Evolutionary conservation across 2,888 invertebrate species (phyloP), one percentile per base, ranked within the genome.

Genomic region (Clanis bilineata): DNA sequence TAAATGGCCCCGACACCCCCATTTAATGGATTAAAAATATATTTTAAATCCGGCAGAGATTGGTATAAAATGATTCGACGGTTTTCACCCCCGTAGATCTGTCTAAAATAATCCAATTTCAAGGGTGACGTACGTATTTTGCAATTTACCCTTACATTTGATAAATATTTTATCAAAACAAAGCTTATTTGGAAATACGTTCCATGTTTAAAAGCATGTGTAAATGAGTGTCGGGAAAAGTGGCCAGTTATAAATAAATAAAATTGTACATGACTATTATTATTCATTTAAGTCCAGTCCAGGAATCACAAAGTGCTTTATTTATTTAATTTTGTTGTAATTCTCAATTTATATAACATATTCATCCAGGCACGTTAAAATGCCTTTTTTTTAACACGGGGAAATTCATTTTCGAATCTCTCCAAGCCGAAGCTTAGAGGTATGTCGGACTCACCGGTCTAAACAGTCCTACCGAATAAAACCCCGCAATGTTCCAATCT

Each of bases 61-160:
- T 86, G 79, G 76, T 69, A 66, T 65, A 65, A 71, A 80, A 76
- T 88, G 87, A 88, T 80, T 82, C 68, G 69, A 76, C 85, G 65
- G 65, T 82, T 86, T 86, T 71, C 67, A 73, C 76, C 80, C 80
- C 67, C 18, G 32, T 21, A 43, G 44, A 45, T 45, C 56, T 45
- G 59, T 59, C 59, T 44, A 45, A 45, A 56, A 56, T 56, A 59
- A 59, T 59, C 56, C 45, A 56, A 59, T 59, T 45, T 45, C 59
- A 12, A 54, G 47, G 56, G 62, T 65, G 65, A 65, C 60, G 51
- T 65, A 65, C 58, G 65, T 39, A 23, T 41, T 58, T 51, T 28
- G 51, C 60, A 65, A 67, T 58, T 38, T 51, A 58, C 38, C 51
- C 36, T 25, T 51, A 58, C 45, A 23, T 51, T 58, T 51, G 28